phyloP scores from a whole-genome alignment of 2,888 invertebrate species.

The Drosophila parthenogenetica region DNA sequence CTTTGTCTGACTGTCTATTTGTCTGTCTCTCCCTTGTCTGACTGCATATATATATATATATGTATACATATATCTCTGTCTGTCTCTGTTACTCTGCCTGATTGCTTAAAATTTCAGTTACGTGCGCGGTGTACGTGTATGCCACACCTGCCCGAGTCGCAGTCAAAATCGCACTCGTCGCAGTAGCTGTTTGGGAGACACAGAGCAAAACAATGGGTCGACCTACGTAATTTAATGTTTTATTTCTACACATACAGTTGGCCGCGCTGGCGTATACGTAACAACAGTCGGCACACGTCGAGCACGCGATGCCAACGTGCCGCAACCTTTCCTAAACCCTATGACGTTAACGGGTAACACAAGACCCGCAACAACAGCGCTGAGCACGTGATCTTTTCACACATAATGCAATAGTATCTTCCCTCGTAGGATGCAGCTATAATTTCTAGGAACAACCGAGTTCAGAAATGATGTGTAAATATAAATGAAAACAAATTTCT shows the following conservation, averaged over 20 bases:
- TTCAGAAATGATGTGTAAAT: too few relatives aligned
- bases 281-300: conserved; percentile 70
- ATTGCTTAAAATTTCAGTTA: conserved; percentile 75
- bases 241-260: conserved; percentile 69
- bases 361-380: conserved; percentile 14
- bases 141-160: conserved; percentile 66
- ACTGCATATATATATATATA: conserved; percentile 26
- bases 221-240: conserved; percentile 77
- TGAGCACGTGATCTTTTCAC: conserved; percentile 43
- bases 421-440: too few relatives aligned
- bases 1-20: conserved; percentile 10
- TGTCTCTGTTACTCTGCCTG: conserved; percentile 28
- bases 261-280: conserved; percentile 69
- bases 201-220: conserved; percentile 47
- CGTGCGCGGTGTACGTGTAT: conserved; percentile 69
- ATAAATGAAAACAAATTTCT: too few relatives aligned
- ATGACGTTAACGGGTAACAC: conserved; percentile 52
- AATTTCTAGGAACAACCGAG: too few relatives aligned
- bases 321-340: conserved; percentile 54
- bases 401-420: neutral
- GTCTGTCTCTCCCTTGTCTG: conserved; percentile 21
- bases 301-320: conserved; percentile 75
- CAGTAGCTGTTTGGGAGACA: conserved; percentile 1
- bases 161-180: conserved; percentile 26
- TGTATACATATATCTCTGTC: conserved; percentile 6